Conservation (phyloP, 2,797 vertebrate species). For the Cygnus olor region DNA sequence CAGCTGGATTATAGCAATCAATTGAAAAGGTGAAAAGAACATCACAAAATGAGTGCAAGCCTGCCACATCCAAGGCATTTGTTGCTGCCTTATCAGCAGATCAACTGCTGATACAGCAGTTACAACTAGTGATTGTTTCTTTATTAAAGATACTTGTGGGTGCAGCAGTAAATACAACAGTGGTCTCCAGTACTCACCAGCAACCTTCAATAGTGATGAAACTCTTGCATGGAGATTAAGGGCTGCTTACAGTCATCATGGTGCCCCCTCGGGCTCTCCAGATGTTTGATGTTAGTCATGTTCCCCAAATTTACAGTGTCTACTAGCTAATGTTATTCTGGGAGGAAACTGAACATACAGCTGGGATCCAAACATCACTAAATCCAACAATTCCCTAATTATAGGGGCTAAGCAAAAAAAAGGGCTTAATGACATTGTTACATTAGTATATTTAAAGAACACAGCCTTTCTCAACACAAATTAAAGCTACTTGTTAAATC, state of each 20-base stretch:
- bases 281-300: not conserved
- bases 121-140: not conserved
- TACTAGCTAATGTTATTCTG: not conserved
- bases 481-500: not conserved
- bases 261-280: not conserved
- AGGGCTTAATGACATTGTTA: not conserved
- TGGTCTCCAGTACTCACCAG: not conserved
- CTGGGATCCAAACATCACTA: not conserved
- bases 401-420: not conserved
- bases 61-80: not conserved
- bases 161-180: not conserved
- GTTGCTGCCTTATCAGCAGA: conserved; percentile 36
- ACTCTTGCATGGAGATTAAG: not conserved
- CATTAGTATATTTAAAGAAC: not conserved
- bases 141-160: not conserved
- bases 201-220: not conserved
- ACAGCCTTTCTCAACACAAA: not conserved
- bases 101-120: conserved; percentile 16
- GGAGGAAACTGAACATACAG: not conserved
- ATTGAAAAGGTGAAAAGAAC: conserved; percentile 24
- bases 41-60: not conserved
- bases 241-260: not conserved
- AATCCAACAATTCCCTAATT: conserved; percentile 6
- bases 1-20: conserved; percentile 12
- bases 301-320: not conserved